Base-by-base conservation (phyloP, 1,140 invertebrate species). In the Druon quercuslanigerum region DNA sequence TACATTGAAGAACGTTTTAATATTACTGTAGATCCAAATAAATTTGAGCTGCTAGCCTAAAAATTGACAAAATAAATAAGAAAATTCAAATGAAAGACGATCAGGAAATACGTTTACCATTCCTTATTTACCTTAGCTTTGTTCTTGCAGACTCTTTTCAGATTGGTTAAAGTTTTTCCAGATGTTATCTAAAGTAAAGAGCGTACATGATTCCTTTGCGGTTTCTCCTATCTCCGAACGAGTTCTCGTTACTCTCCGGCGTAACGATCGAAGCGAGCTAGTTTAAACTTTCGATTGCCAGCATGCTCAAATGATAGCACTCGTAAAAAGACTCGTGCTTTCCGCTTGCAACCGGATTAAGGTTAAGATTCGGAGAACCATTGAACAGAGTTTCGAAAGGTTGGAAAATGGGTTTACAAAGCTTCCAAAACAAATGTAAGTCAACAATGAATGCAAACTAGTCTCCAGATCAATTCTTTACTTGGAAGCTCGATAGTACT, bases 241-340 rank as follows among this genome's bases (percentile, higher is more conserved):
- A 51, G 51, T 56, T 54, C 57, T 54, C 71, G 60, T 70, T 75
- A 70, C 33, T 51, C n/a, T 46, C 14, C 6, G n/a, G 25, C 60
- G 73, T 80, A 80, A 77, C 60, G 75, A 77, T 80, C 75, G 60
- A 71, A 75, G 6, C 60, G 74, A 77, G 72, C 79, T 77, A 80
- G 79, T 77, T 80, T 74, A 16, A 66, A 60, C 57, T 79, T 56
- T 73, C 56, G 54, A 20, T 51, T 50, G 71, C 60, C 20, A 25
- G 33, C 40, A 51, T 20, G 46, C 19, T 50, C 46, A 57, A 46
- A 74, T 13, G 17, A 40, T 54, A 74, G 19, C 19, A 33, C 72
- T 54, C 51, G 51, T 56, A 14, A 40, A 33, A 72, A 50, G 71
- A 46, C 20, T 51, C n/a, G 71, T 54, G 52, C n/a, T 54, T 46